phyloP scores from a whole-genome alignment of 1,140 invertebrate species.

The Andricus grossulariae region DNA sequence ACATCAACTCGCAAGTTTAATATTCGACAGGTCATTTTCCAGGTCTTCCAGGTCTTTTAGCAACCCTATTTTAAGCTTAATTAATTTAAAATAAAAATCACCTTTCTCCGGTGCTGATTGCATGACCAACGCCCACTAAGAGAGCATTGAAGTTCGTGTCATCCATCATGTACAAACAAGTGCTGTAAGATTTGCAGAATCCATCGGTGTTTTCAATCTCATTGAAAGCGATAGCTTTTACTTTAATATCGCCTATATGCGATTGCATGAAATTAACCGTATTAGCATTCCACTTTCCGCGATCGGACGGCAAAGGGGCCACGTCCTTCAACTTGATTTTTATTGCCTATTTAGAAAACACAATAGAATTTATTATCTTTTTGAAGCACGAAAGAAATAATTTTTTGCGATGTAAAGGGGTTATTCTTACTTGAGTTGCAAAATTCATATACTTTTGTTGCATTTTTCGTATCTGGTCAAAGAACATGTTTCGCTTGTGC shows the following conservation, averaged over 20 bases:
- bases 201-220: constrained; percentile 36
- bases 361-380: constrained; percentile 22
- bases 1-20: too few species aligned
- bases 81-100: constrained; percentile 43
- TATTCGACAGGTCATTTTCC: too few species aligned
- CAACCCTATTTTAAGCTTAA: too few species aligned
- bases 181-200: constrained; percentile 42
- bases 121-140: constrained; percentile 51
- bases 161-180: constrained; percentile 48
- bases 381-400: constrained; percentile 15
- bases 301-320: constrained; percentile 38
- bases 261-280: constrained; percentile 40
- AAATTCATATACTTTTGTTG: constrained; percentile 52
- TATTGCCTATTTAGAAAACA: constrained; percentile 63
- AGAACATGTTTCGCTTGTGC: constrained; percentile 58
- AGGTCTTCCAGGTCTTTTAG: too few species aligned
- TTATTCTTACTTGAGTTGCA: constrained; percentile 60
- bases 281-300: constrained; percentile 52
- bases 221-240: constrained; percentile 46
- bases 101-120: constrained; percentile 49
- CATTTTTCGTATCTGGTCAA: constrained; percentile 61
- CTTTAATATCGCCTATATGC: background rate
- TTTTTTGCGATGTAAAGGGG: constrained; percentile 22
- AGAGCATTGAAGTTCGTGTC: constrained; percentile 54
- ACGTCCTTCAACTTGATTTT: constrained; percentile 64